phyloP scores from a whole-genome alignment of 30 jellyfish, hydroid and myxozoan genomes.

The Haliclystus octoradiatus region DNA sequence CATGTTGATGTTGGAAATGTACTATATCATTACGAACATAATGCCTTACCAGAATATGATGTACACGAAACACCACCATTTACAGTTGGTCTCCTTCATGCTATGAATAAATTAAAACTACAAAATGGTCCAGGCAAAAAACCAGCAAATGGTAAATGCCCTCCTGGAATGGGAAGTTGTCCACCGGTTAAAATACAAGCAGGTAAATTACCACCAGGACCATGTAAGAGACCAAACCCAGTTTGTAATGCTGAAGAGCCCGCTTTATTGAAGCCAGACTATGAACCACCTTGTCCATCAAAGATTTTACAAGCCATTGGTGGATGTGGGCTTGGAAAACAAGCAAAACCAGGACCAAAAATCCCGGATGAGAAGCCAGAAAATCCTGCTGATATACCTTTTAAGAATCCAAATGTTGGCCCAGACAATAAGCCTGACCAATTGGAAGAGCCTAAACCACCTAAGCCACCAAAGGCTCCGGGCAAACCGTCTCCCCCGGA shows the following conservation, averaged over 20 bases:
- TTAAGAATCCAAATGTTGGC: background rate
- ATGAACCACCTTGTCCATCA: slow-evolving; percentile 79
- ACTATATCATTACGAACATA: slow-evolving; percentile 71
- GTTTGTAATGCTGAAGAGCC: slow-evolving; percentile 41
- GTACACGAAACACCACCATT: slow-evolving; percentile 88
- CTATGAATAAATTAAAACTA: slow-evolving; percentile 23
- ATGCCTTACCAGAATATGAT: slow-evolving; percentile 88
- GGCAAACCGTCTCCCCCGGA: slow-evolving; percentile 24
- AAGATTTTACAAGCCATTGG: slow-evolving; percentile 48
- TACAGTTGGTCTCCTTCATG: slow-evolving; percentile 36
- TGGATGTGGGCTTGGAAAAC: slow-evolving; percentile 33
- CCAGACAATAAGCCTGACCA: slow-evolving; percentile 9
- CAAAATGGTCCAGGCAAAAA: slow-evolving; percentile 7
- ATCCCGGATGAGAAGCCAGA: background rate
- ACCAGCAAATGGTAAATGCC: slow-evolving; percentile 35
- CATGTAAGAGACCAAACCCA: slow-evolving; percentile 36
- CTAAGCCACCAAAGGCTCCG: slow-evolving; percentile 19
- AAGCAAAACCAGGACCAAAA: slow-evolving; percentile 17
- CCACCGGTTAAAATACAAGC: slow-evolving; percentile 18
- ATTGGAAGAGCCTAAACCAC: slow-evolving; percentile 9
- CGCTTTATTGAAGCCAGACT: slow-evolving; percentile 18
- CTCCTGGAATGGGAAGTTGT: slow-evolving; percentile 40
- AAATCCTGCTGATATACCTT: background rate
- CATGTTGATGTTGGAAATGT: slow-evolving; percentile 40
- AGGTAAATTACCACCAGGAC: slow-evolving; percentile 23